These are phyloP conservation scores for Drosophila tristis DNA, from an alignment of 1,140 invertebrate genomes.

Conservation along the genomic window DNA sequence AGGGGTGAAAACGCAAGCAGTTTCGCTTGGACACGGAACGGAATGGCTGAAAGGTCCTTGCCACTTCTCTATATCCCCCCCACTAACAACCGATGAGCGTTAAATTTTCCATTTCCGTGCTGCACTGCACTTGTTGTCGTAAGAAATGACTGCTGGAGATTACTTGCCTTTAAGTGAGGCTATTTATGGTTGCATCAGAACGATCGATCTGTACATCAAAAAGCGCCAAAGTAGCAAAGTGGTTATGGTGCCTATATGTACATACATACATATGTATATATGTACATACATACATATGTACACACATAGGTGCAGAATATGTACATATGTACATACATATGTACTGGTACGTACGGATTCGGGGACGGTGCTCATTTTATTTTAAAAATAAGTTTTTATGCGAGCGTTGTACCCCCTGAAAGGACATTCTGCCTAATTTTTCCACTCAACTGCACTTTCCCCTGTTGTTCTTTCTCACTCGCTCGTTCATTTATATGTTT, in stretches of 20 bases:
- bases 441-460: slow-evolving; percentile 75
- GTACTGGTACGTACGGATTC: slow-evolving; percentile 7
- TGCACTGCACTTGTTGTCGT: too few species aligned
- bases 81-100: too few species aligned
- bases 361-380: slow-evolving; percentile 49
- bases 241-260: slow-evolving; percentile 7
- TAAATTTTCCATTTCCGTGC: too few species aligned
- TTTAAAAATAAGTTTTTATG: slow-evolving; percentile 48
- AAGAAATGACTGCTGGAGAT: too few species aligned
- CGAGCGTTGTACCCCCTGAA: slow-evolving; percentile 49
- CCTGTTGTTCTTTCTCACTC: slow-evolving; percentile 51
- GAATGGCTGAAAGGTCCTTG: too few species aligned
- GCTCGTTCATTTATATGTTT: slow-evolving; percentile 66
- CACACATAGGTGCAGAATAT: not conserved
- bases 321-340: not conserved
- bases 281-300: not conserved
- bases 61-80: too few species aligned
- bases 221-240: too few species aligned
- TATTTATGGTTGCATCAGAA: too few species aligned
- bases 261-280: not conserved
- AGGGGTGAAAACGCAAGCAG: slow-evolving; percentile 20
- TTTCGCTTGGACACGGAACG: too few species aligned
- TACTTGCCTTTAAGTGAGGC: too few species aligned
- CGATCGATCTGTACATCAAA: too few species aligned
- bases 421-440: slow-evolving; percentile 78